phyloP scores from a whole-genome alignment of 1,140 invertebrate genomes.

The Geopemphigus sp. region DNA sequence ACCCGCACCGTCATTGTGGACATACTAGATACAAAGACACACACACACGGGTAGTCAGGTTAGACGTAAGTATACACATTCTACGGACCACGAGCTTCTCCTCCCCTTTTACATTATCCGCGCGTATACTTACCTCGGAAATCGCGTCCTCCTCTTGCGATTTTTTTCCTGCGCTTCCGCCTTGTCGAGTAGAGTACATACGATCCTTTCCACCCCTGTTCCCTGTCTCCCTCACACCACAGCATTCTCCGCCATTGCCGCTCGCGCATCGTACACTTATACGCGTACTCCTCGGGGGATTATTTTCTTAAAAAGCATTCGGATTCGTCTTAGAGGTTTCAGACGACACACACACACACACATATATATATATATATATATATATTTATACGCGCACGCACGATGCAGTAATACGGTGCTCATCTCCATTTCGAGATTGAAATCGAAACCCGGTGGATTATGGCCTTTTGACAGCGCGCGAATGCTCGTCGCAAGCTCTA shows the following conservation, averaged over 20 bases:
- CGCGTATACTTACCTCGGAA: no score
- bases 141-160: no score
- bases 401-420: background rate
- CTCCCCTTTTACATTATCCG: no score
- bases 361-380: no score
- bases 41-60: no score
- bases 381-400: no score
- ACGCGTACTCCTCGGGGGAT: background rate
- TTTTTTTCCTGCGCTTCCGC: background rate
- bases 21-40: no score
- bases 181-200: no score
- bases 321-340: slow-evolving; percentile 6
- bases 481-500: background rate
- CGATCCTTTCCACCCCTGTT: background rate
- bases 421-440: slow-evolving; percentile 48
- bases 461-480: slow-evolving; percentile 38
- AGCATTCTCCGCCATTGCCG: no score
- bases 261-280: background rate
- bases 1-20: no score
- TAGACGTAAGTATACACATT: no score
- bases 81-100: no score
- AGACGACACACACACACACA: background rate
- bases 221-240: background rate
- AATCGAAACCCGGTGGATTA: slow-evolving; percentile 41
- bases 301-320: slow-evolving; percentile 46